Base-by-base conservation (phyloP, 2,797 vertebrate genomes). In the Adelosebastes latens region DNA sequence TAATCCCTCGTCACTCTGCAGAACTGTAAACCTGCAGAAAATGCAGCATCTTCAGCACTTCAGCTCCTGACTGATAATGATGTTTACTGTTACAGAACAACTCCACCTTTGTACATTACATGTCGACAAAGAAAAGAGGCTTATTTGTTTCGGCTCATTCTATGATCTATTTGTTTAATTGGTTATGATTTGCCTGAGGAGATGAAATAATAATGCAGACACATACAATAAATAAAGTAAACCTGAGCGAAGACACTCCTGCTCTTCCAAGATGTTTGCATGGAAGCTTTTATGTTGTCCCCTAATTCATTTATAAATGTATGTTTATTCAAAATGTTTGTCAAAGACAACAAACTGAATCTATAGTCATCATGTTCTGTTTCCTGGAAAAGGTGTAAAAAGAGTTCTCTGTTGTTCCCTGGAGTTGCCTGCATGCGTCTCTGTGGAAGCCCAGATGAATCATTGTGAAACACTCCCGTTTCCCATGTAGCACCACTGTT, bases 11-110 rank as follows among this genome's bases (percentile, higher is more conserved):
- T 66, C 58, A 8, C 80, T 82, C 72, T 79, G 80, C 79, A 73
- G 53, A 75, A 77, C 83, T 88, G 78, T 75, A 75, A 86, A 89
- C 69, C 75, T 56, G 72, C 65, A 83, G 72, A 79, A 88, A 84
- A 79, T 60, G 49, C 62, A 79, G 53, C 61, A 69, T 79, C 70
- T 49, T n/a, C 74, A 74, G 62, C 70, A 68, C 76, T 77, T 79
- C 75, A 62, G 72, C 81, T 72, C 25, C 75, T 71, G 74, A 81
- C 67, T 86, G 79, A 82, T 89, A 88, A 88, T 83, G 65, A 90
- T 88, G 82, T 88, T 86, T 88, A 84, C 85, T 29, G 62, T 80
- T 52, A 76, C 63, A 72, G 49, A 85, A 75, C 52, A 65, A 56
- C 29, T 58, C 22, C 3, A 18, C 72, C 20, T 74, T 60, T 75